Conservation (phyloP, 2,113 vertebrate genomes). For the Gambusia affinis region DNA sequence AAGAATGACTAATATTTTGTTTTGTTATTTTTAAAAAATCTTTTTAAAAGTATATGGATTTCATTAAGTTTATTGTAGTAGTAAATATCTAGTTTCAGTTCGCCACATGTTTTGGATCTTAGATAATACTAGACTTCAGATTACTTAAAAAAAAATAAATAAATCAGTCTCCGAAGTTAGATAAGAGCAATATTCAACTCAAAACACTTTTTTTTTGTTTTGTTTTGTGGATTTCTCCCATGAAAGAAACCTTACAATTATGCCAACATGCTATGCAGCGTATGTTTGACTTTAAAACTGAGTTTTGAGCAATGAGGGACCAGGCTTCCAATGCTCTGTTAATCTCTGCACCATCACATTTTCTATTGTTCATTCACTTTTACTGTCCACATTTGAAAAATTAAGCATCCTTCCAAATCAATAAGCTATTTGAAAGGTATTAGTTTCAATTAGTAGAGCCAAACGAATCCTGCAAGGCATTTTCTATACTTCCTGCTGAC, state of each 20-base stretch:
- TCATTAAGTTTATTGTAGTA: not conserved
- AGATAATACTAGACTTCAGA: not conserved
- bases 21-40: not conserved
- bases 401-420: slow-evolving; percentile 47
- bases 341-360: slow-evolving; percentile 21
- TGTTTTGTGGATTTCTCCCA: too few species aligned
- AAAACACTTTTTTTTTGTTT: too few species aligned
- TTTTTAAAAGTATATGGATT: not conserved
- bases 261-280: not conserved
- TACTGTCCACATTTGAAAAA: slow-evolving; percentile 45
- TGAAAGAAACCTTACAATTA: too few species aligned
- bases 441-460: slow-evolving; percentile 65
- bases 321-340: slow-evolving; percentile 15
- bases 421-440: slow-evolving; percentile 62
- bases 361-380: slow-evolving; percentile 36
- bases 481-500: slow-evolving; percentile 51
- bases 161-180: too few species aligned
- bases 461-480: slow-evolving; percentile 48
- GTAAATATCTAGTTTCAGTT: not conserved
- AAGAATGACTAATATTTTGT: too few species aligned
- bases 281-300: slow-evolving; percentile 36
- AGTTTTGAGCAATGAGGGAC: slow-evolving; percentile 23
- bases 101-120: not conserved
- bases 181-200: too few species aligned
- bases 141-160: not conserved